Percentiles rank a stretch among this genome's conserved stretches.
phyloP scores from a whole-genome alignment of 1,140 invertebrate species.

The Panagrolaimus sp. region DNA sequence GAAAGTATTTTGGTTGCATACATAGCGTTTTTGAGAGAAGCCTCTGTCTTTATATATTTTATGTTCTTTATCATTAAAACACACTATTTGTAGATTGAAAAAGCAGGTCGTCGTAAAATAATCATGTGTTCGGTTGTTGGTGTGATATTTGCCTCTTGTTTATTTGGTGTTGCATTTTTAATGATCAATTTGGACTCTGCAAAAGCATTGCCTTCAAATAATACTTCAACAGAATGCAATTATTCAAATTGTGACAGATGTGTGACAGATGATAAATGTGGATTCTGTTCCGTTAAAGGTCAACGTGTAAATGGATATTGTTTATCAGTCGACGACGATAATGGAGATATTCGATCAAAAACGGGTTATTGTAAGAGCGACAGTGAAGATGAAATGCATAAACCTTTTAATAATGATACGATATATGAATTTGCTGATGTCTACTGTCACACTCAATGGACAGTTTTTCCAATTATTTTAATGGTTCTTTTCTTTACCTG shows the following conservation, averaged over 20 bases:
- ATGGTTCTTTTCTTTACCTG: slow-evolving; percentile 49
- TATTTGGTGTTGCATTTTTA: slow-evolving; percentile 43
- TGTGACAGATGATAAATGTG: slow-evolving; percentile 46
- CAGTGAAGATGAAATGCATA: not conserved
- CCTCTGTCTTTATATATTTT: too few relatives aligned
- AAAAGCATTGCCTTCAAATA: not conserved
- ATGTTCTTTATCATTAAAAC: not conserved
- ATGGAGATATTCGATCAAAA: slow-evolving; percentile 9
- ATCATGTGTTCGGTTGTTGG: slow-evolving; percentile 63
- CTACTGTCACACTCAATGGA: slow-evolving; percentile 46
- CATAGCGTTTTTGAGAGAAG: too few relatives aligned
- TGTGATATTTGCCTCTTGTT: slow-evolving; percentile 41
- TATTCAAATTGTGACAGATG: slow-evolving; percentile 49
- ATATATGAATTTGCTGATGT: slow-evolving; percentile 39
- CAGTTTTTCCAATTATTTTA: slow-evolving; percentile 43
- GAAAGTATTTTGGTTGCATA: too few relatives aligned
- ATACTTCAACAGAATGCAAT: not conserved
- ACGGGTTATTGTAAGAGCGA: slow-evolving; percentile 21
- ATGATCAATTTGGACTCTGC: slow-evolving; percentile 43
- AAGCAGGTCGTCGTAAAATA: slow-evolving; percentile 64
- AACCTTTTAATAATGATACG: slow-evolving; percentile 18
- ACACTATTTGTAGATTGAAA: slow-evolving; percentile 62
- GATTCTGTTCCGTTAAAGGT: slow-evolving; percentile 34
- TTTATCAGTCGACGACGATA: slow-evolving; percentile 18
- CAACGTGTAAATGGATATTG: slow-evolving; percentile 32